Conservation (phyloP, 2,113 vertebrate species). For the Eonycteris spelaea region DNA sequence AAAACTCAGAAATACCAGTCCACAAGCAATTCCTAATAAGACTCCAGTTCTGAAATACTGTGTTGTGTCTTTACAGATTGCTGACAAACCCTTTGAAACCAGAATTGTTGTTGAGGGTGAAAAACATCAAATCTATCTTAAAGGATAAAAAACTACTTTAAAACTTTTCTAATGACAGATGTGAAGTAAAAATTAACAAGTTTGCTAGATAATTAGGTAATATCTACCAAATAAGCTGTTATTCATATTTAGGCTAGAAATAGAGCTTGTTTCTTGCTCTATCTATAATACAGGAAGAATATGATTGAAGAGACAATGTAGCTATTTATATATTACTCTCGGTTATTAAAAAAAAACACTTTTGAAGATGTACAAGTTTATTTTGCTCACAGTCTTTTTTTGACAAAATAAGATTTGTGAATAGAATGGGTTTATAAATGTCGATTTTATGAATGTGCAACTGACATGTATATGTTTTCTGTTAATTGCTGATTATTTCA, state of each 20-base stretch:
- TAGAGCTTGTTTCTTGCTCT: background rate
- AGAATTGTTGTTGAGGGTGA: background rate
- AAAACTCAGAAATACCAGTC: background rate
- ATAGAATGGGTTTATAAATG: background rate
- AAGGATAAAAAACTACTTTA: background rate
- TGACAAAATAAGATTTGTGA: background rate
- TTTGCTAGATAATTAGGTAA: slow-evolving; percentile 9
- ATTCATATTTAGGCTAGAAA: background rate
- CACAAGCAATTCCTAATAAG: background rate
- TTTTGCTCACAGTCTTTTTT: background rate
- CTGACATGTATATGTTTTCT: background rate
- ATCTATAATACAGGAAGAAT: background rate
- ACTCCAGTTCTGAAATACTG: background rate
- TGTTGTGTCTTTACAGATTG: background rate
- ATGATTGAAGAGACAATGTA: background rate
- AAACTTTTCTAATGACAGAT: background rate
- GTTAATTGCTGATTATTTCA: background rate
- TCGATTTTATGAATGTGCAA: background rate
- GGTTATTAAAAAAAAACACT: background rate
- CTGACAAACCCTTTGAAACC: background rate
- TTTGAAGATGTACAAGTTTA: background rate
- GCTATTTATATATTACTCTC: background rate
- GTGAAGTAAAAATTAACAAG: background rate
- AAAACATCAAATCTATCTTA: background rate
- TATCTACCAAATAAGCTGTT: background rate